A percentile compares a stretch with the other conserved stretches of the same genome.
These are phyloP conservation scores for Eupsilia transversa DNA, from an alignment of 2,888 invertebrate genomes.

Conservation along the genomic window DNA sequence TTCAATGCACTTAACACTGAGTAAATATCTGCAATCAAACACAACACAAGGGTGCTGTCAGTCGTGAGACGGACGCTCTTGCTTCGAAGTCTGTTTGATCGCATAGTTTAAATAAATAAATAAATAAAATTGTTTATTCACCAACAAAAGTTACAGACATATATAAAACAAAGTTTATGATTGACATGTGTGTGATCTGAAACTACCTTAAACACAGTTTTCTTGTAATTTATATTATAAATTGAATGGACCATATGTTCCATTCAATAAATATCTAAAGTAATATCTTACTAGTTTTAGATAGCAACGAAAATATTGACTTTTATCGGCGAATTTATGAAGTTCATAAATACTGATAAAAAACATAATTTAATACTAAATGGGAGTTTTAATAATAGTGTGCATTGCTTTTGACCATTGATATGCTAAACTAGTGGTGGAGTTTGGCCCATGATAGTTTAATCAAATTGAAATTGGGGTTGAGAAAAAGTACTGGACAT, in stretches of 20 bases:
- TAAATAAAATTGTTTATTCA: too few relatives aligned
- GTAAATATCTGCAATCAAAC: background rate
- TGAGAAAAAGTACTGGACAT: background rate
- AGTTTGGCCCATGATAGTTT: background rate
- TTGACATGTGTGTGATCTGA: background rate
- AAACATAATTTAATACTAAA: conserved; percentile 4
- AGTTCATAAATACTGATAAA: conserved; percentile 17
- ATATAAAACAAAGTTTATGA: too few relatives aligned
- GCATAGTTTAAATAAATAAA: too few relatives aligned
- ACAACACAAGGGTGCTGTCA: background rate
- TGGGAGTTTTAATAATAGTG: conserved; percentile 1
- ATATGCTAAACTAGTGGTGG: background rate
- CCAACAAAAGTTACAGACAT: too few relatives aligned
- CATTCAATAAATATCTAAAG: background rate
- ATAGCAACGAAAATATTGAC: background rate
- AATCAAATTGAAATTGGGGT: background rate
- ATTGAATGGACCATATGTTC: too few relatives aligned
- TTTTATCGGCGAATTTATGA: background rate
- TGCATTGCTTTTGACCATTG: conserved; percentile 4
- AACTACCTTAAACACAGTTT: background rate
- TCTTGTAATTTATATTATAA: too few relatives aligned
- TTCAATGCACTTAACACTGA: background rate
- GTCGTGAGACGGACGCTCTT: background rate
- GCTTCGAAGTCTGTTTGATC: background rate
- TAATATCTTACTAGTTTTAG: background rate